These are phyloP conservation scores for Macrosteles quadrilineatus DNA, from an alignment of 1,140 invertebrate genomes.

Conservation along the genomic window DNA sequence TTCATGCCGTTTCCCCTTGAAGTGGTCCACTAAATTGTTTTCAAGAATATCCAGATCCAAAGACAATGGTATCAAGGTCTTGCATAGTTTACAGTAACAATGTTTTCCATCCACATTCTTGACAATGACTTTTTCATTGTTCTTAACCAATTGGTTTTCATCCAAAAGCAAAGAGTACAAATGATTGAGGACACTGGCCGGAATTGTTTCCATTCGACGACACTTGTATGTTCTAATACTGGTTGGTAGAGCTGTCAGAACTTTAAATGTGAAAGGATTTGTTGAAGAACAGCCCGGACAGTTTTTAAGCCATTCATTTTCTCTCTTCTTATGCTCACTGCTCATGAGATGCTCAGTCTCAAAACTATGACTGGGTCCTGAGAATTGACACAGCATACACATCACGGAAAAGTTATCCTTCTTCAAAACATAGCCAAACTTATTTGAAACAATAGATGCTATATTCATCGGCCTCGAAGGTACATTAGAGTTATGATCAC, in stretches of 20 bases:
- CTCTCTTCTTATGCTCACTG: background rate
- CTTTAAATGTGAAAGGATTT: background rate
- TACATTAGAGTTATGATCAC: too few relatives aligned
- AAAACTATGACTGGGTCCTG: too few relatives aligned
- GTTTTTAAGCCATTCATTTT: background rate
- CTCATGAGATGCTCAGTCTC: background rate
- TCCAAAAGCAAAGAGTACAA: background rate
- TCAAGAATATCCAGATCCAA: background rate
- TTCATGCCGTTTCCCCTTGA: background rate
- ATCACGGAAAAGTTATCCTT: too few relatives aligned
- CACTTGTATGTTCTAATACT: background rate
- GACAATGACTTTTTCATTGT: background rate
- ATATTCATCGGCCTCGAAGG: too few relatives aligned
- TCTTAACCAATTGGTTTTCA: background rate
- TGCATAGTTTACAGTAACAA: background rate
- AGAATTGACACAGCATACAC: too few relatives aligned
- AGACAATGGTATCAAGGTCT: background rate
- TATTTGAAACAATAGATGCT: too few relatives aligned
- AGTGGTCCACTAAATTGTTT: background rate
- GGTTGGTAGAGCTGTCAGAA: background rate
- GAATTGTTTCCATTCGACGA: background rate
- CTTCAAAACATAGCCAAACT: too few relatives aligned
- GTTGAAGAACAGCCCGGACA: background rate
- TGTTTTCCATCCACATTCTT: constrained; percentile 3
- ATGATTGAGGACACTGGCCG: background rate